Evolutionary conservation across 2,797 vertebrate genomes (phyloP).

Genomic region (Smutsia gigantea): DNA sequence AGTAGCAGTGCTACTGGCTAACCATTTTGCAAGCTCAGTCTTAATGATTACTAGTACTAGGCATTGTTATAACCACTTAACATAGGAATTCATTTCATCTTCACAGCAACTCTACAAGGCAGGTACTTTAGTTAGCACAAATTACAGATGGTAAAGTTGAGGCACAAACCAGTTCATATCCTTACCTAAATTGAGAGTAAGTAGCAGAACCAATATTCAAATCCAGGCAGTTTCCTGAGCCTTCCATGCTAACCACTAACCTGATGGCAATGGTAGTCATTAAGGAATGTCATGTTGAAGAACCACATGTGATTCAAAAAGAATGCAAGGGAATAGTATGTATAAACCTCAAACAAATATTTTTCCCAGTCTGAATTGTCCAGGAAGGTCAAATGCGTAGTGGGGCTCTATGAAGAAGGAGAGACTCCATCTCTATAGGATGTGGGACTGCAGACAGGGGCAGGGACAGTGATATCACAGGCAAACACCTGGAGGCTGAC

Average conservation of each 20-base stretch:
- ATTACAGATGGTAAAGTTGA: background rate
- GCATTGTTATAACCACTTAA: background rate
- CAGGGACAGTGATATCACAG: background rate
- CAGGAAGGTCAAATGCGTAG: no score
- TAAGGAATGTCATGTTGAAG: background rate
- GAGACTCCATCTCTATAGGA: background rate
- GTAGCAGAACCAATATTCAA: background rate
- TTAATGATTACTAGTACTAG: background rate
- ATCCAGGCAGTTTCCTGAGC: background rate
- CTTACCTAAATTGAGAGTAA: background rate
- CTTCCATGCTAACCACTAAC: background rate
- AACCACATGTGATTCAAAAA: background rate
- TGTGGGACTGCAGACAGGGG: background rate
- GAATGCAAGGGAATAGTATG: background rate
- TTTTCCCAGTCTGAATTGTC: background rate
- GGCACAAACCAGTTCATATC: background rate
- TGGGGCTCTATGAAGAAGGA: background rate
- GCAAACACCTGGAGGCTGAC: background rate
- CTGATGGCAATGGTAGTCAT: background rate
- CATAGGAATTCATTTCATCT: background rate
- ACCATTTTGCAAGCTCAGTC: background rate
- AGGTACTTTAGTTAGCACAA: background rate
- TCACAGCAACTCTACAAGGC: background rate
- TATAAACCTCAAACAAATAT: background rate
- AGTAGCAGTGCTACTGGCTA: background rate